Evolutionary conservation across 2,113 vertebrate genomes (phyloP), one percentile per base, ranked within the genome.

Genomic region (Brachyhypopomus gauderio): DNA sequence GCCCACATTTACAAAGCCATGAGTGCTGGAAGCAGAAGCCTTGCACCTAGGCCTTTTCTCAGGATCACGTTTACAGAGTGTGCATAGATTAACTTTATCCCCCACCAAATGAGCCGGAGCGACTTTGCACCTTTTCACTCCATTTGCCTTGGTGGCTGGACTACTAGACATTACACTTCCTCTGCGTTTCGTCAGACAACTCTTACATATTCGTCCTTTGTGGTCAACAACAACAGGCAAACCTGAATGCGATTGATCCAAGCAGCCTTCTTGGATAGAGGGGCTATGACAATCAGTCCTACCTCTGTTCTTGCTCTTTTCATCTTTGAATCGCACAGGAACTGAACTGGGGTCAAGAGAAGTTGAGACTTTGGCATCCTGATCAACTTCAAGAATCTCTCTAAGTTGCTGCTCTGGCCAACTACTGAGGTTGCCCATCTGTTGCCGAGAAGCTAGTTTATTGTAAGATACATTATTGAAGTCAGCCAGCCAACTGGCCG

Each of bases 401-500:
- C 41, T 34, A 0, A 79, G 83, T 9, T 75, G 27, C 0, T 87
- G 86, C 1, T 83, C 62, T 0, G 48, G 5, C 2, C 9, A 58
- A 25, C 12, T 36, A 55, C 45, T 67, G 19, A 41, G 8, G 19
- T 78, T 77, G 58, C 48, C 70, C 67, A 4, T 72, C 34, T 75
- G 88, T 71, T 91, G 90, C 58, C 81, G 85, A 0, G 55, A 82
- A 0, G 89, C 87, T 25, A 87, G 20, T 36, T 88, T 91, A 77
- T 73, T 86, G 23, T 59, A 76, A 83, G 87, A 81, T 8, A 87
- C 25, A 0, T 88, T 86, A 4, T 91, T 90, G 38, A 92, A 90
- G 72, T 93, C 91, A 4, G 90, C 79, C 0, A 92, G 66, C 90
- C 90, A 92, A 83, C 85, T 91, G 38, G 84, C 75, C 0, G 93